A percentile compares a stretch with the other conserved stretches of the same genome.
Conservation (phyloP, 2,113 vertebrate genomes). For the Corythoichthys haematopterus region DNA sequence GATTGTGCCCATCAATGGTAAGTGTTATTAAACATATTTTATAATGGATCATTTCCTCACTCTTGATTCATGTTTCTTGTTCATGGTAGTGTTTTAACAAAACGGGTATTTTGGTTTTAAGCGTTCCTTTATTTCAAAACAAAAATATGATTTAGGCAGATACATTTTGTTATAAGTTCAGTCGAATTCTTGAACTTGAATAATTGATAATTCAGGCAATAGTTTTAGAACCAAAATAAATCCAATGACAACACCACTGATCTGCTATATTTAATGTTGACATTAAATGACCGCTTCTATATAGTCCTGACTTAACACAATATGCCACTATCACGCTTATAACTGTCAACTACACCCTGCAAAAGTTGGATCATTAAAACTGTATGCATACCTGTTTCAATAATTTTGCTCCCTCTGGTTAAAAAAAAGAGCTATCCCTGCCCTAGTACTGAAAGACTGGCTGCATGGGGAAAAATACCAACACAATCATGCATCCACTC, state of each 20-base stretch:
- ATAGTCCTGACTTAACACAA: not conserved
- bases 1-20: constrained; percentile 87
- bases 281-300: not conserved
- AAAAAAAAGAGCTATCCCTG: constrained; percentile 33
- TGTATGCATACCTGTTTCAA: not conserved
- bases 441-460: constrained; percentile 31
- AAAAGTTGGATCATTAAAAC: not conserved
- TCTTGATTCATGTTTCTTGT: not conserved
- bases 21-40: constrained; percentile 34
- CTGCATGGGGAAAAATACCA: not conserved
- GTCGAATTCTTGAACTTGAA: not conserved
- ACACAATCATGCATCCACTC: not conserved
- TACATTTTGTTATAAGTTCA: not conserved
- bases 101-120: not conserved
- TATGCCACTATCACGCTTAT: not conserved
- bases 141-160: not conserved
- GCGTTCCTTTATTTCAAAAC: not conserved
- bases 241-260: not conserved
- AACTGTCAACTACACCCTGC: too few relatives aligned
- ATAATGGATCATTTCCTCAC: not conserved
- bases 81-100: not conserved
- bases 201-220: not conserved
- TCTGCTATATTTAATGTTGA: not conserved
- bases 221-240: not conserved
- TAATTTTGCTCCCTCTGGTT: not conserved